phyloP scores from a whole-genome alignment of 2,113 vertebrate genomes.

The Poecile atricapillus region DNA sequence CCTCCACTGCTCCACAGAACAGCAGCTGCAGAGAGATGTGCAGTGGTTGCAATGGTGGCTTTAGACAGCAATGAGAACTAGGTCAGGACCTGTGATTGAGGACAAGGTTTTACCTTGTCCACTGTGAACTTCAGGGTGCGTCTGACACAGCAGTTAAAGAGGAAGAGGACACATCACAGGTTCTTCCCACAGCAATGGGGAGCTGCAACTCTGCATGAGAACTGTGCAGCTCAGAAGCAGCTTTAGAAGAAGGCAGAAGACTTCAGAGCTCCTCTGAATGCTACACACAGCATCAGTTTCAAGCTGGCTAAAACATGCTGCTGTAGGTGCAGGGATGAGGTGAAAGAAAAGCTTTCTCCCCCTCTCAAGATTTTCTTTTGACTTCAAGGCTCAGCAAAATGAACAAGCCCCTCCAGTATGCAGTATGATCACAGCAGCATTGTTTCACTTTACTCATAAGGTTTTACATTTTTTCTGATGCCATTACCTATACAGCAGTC shows the following conservation, averaged over 20 bases:
- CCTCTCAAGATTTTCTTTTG: background rate
- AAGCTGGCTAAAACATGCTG: background rate
- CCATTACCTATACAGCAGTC: background rate
- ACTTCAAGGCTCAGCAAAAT: background rate
- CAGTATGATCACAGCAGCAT: background rate
- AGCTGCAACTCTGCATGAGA: background rate
- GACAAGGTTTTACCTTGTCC: background rate
- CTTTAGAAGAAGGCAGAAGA: background rate
- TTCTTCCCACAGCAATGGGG: background rate
- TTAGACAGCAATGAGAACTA: background rate
- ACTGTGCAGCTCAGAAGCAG: background rate
- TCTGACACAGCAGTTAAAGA: background rate
- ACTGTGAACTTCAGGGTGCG: background rate
- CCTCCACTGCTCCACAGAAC: background rate
- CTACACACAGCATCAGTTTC: background rate
- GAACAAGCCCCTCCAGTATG: background rate
- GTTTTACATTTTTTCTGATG: background rate
- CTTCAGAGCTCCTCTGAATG: background rate
- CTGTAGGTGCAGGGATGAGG: background rate
- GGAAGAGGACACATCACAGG: background rate
- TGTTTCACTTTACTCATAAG: background rate
- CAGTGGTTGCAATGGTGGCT: background rate
- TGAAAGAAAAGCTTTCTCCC: background rate
- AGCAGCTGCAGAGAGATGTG: fast-evolving
- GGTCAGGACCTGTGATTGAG: background rate